Evolutionary conservation across 2,888 invertebrate species (phyloP), one percentile per base, ranked within the genome.

Genomic region (Agriotes lineatus): DNA sequence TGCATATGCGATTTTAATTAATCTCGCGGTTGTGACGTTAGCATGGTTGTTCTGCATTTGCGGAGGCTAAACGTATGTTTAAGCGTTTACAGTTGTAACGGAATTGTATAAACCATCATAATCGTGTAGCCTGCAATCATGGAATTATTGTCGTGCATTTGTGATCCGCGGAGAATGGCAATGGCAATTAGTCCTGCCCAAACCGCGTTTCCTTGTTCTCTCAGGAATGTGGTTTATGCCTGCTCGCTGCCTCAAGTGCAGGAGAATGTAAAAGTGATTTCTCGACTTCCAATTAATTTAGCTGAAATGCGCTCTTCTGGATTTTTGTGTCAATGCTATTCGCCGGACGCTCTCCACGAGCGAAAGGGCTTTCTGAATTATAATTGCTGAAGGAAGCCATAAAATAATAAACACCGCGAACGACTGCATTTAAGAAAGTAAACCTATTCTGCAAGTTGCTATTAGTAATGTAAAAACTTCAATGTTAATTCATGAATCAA

Each of bases 1-100:
- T n/a, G 22, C 25, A 33, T n/a, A 18, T 52, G 85, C 79, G 39
- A 45, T 19, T 59, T 44, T 64, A 58, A 44, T 45, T 30, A 30
- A 6, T 54, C 18, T 22, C 2, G 20, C 25, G 9, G 14, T 59
- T 12, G 19, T 16, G 7, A 5, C 16, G 1, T 18, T 1, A 14
- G 19, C n/a, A 45, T 45, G 18, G 18, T 14, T 19, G 4, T 45
- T 6, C 37, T 19, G 45, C 45, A 1, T 45, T 39, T 42, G 16
- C 9, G 1, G 1, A 14, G 16, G 16, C 19, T 20, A 16, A 12
- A 52, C 25, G 18, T 9, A 52, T 6, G 16, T 33, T 33, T 33
- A 7, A 52, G 16, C 12, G 19, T 52, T 50, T 61, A 61, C 61
- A 61, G 61, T 61, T 61, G 52, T 61, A 61, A 61, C 61, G 52